Evolutionary conservation across 2,888 invertebrate genomes (phyloP).

Genomic region (Ormia ochracea): DNA sequence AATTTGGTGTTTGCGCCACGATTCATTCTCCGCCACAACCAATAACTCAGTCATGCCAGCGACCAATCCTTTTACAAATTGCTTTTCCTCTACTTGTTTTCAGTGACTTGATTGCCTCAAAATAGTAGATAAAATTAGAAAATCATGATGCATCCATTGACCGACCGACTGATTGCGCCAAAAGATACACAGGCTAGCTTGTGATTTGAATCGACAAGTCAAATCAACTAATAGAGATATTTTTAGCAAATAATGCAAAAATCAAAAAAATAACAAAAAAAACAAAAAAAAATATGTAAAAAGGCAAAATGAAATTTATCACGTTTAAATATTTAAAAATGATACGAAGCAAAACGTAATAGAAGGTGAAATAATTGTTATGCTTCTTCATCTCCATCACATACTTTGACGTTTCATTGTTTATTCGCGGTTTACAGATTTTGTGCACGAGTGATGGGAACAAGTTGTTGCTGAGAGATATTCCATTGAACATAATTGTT

Average conservation of each 20-base stretch:
- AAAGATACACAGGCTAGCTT: slow-evolving; percentile 26
- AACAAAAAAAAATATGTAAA: background rate
- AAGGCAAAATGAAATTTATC: slow-evolving; percentile 20
- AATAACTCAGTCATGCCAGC: slow-evolving; percentile 33
- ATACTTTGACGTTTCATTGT: background rate
- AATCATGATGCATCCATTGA: slow-evolving; percentile 59
- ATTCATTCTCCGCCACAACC: slow-evolving; percentile 24
- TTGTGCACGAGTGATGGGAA: slow-evolving; percentile 28
- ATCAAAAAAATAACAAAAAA: background rate
- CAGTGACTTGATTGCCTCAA: slow-evolving; percentile 36
- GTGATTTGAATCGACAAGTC: slow-evolving; percentile 26
- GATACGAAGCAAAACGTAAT: background rate
- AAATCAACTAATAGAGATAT: slow-evolving; percentile 33
- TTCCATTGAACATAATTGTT: background rate
- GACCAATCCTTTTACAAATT: slow-evolving; percentile 50
- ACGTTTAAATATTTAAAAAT: slow-evolving; percentile 38
- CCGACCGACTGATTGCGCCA: slow-evolving; percentile 47
- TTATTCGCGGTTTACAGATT: no score
- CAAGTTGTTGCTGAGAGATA: slow-evolving; percentile 6
- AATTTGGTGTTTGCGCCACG: slow-evolving; percentile 50
- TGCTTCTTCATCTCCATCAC: background rate
- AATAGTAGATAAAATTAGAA: slow-evolving; percentile 51
- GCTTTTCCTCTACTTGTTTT: background rate
- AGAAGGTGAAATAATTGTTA: slow-evolving; percentile 14
- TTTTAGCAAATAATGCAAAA: background rate